These are phyloP conservation scores for Hippoglossus hippoglossus DNA, from an alignment of 2,797 vertebrate genomes.

Conservation along the genomic window DNA sequence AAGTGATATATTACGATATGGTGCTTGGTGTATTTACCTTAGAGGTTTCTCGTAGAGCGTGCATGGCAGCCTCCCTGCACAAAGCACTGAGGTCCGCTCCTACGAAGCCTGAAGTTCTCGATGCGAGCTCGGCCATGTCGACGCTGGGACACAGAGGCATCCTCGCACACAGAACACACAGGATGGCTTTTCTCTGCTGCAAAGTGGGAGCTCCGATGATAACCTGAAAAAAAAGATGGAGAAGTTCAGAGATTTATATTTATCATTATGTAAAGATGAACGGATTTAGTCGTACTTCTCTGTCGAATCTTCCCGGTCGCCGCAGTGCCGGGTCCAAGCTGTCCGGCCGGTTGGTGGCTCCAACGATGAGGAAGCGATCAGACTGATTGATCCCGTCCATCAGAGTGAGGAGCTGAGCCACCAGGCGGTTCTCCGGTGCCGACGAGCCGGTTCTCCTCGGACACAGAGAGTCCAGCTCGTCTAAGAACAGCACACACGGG, in stretches of 20 bases:
- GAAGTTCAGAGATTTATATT: neutral
- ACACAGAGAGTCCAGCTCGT: constrained; percentile 93
- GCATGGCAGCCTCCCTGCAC: constrained; percentile 92
- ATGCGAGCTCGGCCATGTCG: constrained; percentile 85
- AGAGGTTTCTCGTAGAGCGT: constrained; percentile 81
- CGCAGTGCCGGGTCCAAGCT: constrained; percentile 92
- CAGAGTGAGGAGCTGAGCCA: constrained; percentile 94
- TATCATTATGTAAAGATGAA: neutral
- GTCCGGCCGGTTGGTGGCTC: constrained; percentile 92
- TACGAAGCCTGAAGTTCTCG: constrained; percentile 91
- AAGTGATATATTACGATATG: neutral
- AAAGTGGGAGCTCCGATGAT: constrained; percentile 91
- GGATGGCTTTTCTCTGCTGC: constrained; percentile 88
- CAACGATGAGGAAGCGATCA: constrained; percentile 87
- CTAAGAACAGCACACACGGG: constrained; percentile 91
- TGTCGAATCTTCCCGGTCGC: constrained; percentile 93
- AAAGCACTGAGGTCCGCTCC: constrained; percentile 94
- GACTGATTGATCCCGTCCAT: constrained; percentile 87
- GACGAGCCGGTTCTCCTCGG: constrained; percentile 84
- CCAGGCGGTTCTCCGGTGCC: constrained; percentile 88
- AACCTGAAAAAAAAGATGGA: constrained; percentile 77
- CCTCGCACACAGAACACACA: constrained; percentile 84
- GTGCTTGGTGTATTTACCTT: constrained; percentile 77
- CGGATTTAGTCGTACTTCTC: constrained; percentile 85
- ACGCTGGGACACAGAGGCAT: constrained; percentile 86